Evolutionary conservation across 2,113 vertebrate genomes (phyloP).

Genomic region (Melanostigma gelatinosum): DNA sequence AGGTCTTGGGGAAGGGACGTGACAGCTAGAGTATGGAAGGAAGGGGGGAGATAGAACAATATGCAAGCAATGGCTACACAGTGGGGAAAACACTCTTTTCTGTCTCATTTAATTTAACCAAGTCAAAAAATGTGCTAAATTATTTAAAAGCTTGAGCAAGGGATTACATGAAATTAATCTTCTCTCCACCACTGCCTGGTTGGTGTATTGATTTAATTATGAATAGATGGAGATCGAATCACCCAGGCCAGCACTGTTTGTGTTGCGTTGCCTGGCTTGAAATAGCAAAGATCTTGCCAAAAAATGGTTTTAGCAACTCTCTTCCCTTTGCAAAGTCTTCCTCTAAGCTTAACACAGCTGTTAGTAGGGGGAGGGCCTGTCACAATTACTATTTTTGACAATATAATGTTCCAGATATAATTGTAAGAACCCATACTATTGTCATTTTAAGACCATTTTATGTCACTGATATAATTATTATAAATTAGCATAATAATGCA

Average conservation of each 20-base stretch:
- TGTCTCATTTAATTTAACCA: slow-evolving; percentile 73
- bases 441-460: background rate
- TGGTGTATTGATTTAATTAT: slow-evolving; percentile 75
- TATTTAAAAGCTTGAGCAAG: slow-evolving; percentile 75
- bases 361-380: background rate
- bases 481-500: background rate
- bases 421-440: background rate
- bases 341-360: slow-evolving; percentile 38
- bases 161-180: slow-evolving; percentile 67
- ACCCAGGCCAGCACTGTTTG: slow-evolving; percentile 31
- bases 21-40: slow-evolving; percentile 17
- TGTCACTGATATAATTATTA: background rate
- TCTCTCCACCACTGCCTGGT: slow-evolving; percentile 64
- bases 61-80: slow-evolving; percentile 30
- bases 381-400: background rate
- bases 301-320: slow-evolving; percentile 19
- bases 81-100: slow-evolving; percentile 44
- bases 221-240: slow-evolving; percentile 68
- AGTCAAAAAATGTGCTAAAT: slow-evolving; percentile 65
- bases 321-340: background rate
- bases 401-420: background rate
- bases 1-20: background rate
- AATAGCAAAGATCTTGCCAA: slow-evolving; percentile 35
- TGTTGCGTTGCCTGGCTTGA: slow-evolving; percentile 29
- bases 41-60: slow-evolving; percentile 43